Evolutionary conservation across 2,888 invertebrate species (phyloP).

Genomic region (Geotrupes spiniger): DNA sequence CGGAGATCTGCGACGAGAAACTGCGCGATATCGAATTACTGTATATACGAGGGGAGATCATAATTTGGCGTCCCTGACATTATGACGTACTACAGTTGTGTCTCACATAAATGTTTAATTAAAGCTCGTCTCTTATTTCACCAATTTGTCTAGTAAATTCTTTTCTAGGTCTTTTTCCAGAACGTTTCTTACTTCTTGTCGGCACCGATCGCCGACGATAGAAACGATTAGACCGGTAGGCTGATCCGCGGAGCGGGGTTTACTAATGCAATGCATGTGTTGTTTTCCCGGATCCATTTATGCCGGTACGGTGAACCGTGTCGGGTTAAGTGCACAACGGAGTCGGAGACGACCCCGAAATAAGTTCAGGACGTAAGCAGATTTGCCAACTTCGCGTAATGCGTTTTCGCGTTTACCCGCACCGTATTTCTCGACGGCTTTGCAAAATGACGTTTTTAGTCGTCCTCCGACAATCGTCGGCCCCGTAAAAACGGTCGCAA

Average conservation of each 20-base stretch:
- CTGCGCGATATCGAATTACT: too few species aligned
- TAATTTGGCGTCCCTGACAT: too few species aligned
- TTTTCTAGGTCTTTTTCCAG: too few species aligned
- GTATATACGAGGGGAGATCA: too few species aligned
- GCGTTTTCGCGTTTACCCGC: constrained; percentile 20
- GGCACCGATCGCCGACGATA: background rate
- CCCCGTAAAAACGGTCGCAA: too few species aligned
- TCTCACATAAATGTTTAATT: too few species aligned
- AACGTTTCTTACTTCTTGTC: background rate
- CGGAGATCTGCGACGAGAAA: too few species aligned
- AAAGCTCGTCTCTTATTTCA: too few species aligned
- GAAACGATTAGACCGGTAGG: background rate
- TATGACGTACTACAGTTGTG: too few species aligned
- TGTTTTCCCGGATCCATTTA: constrained; percentile 48
- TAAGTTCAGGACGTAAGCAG: constrained; percentile 23
- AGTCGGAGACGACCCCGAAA: constrained; percentile 15
- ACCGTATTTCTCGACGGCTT: background rate
- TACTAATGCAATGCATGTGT: constrained; percentile 49
- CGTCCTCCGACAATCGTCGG: constrained; percentile 22
- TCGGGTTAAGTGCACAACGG: constrained; percentile 43
- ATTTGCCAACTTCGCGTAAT: constrained; percentile 23
- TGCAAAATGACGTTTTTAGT: background rate
- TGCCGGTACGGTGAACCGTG: constrained; percentile 44
- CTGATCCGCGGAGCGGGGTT: constrained; percentile 6
- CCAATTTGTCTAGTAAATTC: too few species aligned